These are phyloP conservation scores for Sciaenops ocellatus DNA, from an alignment of 2,797 vertebrate genomes.

Conservation along the genomic window DNA sequence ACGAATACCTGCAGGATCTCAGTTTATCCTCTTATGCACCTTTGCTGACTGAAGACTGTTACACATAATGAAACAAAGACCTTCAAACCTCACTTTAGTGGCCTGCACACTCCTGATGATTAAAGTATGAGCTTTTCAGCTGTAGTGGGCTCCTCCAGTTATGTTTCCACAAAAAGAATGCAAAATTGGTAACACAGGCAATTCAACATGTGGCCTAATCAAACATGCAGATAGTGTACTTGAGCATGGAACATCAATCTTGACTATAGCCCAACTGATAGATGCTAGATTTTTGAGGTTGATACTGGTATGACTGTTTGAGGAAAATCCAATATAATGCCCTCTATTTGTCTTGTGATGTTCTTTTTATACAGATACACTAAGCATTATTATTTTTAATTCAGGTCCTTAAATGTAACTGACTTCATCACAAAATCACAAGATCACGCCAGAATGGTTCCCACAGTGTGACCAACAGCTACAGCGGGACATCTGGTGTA, in stretches of 20 bases:
- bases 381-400: too few relatives aligned
- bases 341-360: background rate
- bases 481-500: background rate
- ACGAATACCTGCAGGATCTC: background rate
- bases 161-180: background rate
- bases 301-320: background rate
- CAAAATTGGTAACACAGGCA: background rate
- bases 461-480: background rate
- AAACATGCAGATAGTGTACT: too few relatives aligned
- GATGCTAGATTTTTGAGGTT: background rate
- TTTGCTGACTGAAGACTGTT: background rate
- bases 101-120: background rate
- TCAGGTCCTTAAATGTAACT: too few relatives aligned
- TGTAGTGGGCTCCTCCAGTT: background rate
- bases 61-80: background rate
- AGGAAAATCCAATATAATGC: constrained; percentile 1
- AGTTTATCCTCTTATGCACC: background rate
- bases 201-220: background rate
- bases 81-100: background rate
- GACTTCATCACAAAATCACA: too few relatives aligned
- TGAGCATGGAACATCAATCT: background rate
- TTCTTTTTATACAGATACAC: too few relatives aligned
- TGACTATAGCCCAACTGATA: background rate
- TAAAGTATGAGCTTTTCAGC: background rate
- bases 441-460: background rate